Evolutionary conservation across 2,888 invertebrate genomes (phyloP).

Genomic region (Cryptocephalus moraei): DNA sequence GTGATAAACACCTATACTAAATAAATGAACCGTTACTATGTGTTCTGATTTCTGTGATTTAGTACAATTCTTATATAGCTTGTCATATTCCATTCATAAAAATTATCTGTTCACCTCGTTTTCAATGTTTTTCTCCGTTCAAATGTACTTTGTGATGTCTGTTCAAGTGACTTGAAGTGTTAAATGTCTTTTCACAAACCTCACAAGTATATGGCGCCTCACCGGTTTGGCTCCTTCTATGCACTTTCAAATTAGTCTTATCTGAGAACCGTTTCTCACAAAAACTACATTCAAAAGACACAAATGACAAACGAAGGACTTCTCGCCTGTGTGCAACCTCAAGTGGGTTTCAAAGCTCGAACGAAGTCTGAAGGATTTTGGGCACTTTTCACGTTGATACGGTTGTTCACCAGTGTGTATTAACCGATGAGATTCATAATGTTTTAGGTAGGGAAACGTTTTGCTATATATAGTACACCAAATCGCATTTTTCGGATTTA

Average conservation of each 20-base stretch:
- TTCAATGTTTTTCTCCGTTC: too few species aligned
- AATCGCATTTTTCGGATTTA: too few species aligned
- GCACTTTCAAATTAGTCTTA: slow-evolving; percentile 12
- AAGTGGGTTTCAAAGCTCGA: slow-evolving; percentile 10
- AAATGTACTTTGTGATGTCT: too few species aligned
- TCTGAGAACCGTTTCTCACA: slow-evolving; percentile 11
- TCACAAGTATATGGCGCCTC: slow-evolving; percentile 17
- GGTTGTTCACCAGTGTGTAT: slow-evolving; percentile 8
- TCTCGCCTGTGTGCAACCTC: slow-evolving; percentile 11
- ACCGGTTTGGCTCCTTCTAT: slow-evolving; percentile 12
- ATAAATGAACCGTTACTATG: too few species aligned
- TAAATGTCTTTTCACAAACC: slow-evolving; percentile 14
- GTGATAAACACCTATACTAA: too few species aligned
- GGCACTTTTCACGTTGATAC: slow-evolving; percentile 9
- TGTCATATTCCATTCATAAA: too few species aligned
- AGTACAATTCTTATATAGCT: too few species aligned
- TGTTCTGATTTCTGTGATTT: too few species aligned
- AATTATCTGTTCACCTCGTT: too few species aligned
- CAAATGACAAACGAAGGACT: slow-evolving; percentile 10
- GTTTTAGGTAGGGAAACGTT: too few species aligned
- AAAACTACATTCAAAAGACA: slow-evolving; percentile 11
- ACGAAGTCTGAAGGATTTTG: slow-evolving; percentile 11
- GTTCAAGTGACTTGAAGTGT: slow-evolving; percentile 8
- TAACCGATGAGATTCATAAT: too few species aligned
- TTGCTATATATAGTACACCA: too few species aligned